Percentiles rank a stretch among this genome's conserved stretches.
Conservation (phyloP, 64 coral and sea anemone species). For the Montipora sp. region DNA sequence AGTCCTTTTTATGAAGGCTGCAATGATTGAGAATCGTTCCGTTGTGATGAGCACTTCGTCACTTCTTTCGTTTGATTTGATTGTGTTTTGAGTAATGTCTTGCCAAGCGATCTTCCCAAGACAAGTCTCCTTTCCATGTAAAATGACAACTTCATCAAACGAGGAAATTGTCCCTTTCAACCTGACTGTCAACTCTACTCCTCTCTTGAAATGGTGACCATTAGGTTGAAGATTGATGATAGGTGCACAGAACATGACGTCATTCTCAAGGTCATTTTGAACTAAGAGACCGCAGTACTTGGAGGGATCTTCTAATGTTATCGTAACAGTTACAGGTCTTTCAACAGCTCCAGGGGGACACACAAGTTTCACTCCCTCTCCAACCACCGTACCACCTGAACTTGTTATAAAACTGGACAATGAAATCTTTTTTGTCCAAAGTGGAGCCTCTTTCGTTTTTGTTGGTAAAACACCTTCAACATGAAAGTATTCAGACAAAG, state of each 20-base stretch:
- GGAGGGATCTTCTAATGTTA: conserved; percentile 5
- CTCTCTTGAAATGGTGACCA: neutral
- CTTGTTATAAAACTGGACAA: neutral
- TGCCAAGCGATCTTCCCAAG: conserved; percentile 17
- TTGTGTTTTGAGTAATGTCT: neutral
- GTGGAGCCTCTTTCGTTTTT: neutral
- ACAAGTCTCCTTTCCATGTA: neutral
- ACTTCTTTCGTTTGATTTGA: neutral
- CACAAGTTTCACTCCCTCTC: neutral
- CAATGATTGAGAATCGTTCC: conserved; percentile 16
- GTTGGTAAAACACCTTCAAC: neutral
- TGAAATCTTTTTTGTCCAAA: neutral
- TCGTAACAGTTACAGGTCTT: neutral
- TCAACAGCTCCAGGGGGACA: conserved; percentile 32
- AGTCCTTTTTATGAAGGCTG: neutral
- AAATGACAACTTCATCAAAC: neutral
- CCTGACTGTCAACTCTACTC: neutral
- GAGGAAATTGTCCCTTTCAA: neutral
- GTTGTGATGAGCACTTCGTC: neutral
- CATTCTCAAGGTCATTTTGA: conserved; percentile 9
- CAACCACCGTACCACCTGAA: neutral
- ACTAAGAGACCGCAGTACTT: conserved; percentile 18
- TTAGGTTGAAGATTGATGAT: conserved; percentile 25
- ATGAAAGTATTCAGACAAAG: too few species aligned
- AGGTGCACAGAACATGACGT: conserved; percentile 6